These are phyloP conservation scores for Athrips mouffetella DNA, from an alignment of 2,888 invertebrate genomes.

Conservation along the genomic window DNA sequence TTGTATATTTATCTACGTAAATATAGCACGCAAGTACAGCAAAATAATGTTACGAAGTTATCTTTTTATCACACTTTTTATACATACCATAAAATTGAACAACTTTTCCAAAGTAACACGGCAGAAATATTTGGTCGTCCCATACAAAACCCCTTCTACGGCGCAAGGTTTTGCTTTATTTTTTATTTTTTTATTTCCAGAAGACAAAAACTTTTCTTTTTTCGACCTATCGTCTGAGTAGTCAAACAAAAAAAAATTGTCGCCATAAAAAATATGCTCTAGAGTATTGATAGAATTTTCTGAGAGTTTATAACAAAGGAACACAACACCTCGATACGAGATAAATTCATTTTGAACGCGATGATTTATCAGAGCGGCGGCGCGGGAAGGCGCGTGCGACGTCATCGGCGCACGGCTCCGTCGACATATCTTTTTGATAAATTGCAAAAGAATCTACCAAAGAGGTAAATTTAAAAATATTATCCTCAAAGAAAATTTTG, in stretches of 20 bases:
- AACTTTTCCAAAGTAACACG: no score
- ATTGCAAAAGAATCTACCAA: conserved; percentile 56
- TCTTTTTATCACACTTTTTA: no score
- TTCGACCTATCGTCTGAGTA: no score
- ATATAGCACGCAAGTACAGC: no score
- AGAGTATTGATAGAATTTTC: conserved; percentile 19
- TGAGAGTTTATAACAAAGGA: conserved; percentile 36
- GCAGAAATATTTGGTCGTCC: no score
- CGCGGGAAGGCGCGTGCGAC: conserved; percentile 41
- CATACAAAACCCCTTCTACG: no score
- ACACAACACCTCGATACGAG: conserved; percentile 47
- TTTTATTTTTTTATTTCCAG: no score
- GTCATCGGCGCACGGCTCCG: conserved; percentile 53
- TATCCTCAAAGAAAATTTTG: conserved; percentile 29
- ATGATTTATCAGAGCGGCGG: conserved; percentile 56
- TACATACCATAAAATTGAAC: no score
- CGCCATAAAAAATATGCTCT: conserved; percentile 2
- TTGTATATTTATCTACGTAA: not conserved
- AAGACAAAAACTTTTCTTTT: no score
- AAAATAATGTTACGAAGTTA: no score
- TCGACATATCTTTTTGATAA: conserved; percentile 62
- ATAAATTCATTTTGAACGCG: conserved; percentile 57
- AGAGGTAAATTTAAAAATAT: conserved; percentile 51
- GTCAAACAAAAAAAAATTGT: not conserved
- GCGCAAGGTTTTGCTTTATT: no score